phyloP scores from a whole-genome alignment of 2,888 invertebrate species.

The Leucania comma region DNA sequence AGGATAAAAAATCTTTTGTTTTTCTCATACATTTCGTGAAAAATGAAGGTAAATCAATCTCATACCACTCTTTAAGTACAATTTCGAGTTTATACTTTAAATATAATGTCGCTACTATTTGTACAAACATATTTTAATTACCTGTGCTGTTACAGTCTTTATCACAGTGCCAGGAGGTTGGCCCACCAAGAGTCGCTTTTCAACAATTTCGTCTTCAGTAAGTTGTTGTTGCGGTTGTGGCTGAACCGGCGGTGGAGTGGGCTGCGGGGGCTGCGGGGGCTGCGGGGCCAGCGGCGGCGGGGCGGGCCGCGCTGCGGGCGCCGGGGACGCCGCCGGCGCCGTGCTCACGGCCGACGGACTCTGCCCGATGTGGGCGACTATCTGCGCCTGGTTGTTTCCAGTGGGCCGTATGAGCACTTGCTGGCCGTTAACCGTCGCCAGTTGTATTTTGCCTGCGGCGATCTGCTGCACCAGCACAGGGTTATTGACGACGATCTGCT shows the following conservation, averaged over 20 bases:
- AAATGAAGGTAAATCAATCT: background rate
- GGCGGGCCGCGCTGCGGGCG: constrained; percentile 66
- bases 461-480: constrained; percentile 95
- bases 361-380: constrained; percentile 93
- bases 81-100: background rate
- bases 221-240: constrained; percentile 71
- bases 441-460: constrained; percentile 95
- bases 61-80: background rate
- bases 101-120: background rate
- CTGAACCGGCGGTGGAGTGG: constrained; percentile 58
- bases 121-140: constrained; percentile 60
- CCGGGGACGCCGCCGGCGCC: constrained; percentile 64
- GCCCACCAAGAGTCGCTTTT: constrained; percentile 93
- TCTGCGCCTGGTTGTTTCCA: constrained; percentile 94
- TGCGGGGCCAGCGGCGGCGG: constrained; percentile 61
- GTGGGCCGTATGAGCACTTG: constrained; percentile 95
- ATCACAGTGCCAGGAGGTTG: constrained; percentile 97
- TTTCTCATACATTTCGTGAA: too few relatives aligned
- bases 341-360: constrained; percentile 78
- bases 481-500: constrained; percentile 95
- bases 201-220: constrained; percentile 90
- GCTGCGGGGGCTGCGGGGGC: constrained; percentile 60
- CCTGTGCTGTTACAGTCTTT: constrained; percentile 96
- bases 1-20: too few relatives aligned
- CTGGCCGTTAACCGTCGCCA: constrained; percentile 96